Evolutionary conservation across 2,113 vertebrate genomes (phyloP), one percentile per base, ranked within the genome.

Genomic region (Tupaia tana): DNA sequence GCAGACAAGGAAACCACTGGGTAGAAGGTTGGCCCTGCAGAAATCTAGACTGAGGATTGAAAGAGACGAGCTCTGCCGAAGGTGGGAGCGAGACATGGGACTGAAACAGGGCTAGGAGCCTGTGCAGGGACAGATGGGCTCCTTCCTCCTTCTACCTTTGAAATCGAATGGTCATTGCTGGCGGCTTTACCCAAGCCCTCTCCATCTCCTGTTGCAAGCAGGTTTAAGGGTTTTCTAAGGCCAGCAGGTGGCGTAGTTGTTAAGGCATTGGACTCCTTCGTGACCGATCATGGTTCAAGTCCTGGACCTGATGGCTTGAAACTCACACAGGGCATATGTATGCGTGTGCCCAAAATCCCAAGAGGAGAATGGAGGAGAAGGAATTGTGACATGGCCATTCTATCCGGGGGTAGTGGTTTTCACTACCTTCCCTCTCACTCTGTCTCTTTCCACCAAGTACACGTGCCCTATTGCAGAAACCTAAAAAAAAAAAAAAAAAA

Each of bases 11-110:
- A 58, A 25, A 52, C 66, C 16, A 25, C 58, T 5, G 11, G 79
- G 59, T 7, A 15, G 24, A 25, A 24, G 3, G 8, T 0, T 3
- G 6, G 29, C n/a, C 70, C 58, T 2, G 1, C 1, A 9, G 22
- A n/a, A 19, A n/a, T 20, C 54, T 24, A 15, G 13, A 11, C 63
- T 69, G 31, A 58, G 58, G 25, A 59, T 25, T 9, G 1, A 0
- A 56, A 69, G 66, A 58, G 14, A 20, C 27, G 56, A 34, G 58
- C 2, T 25, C 34, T 7, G 6, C 9, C 54, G 73, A 43, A 85
- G 61, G 52, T 27, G 19, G 66, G 12, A 63, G 63, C 2, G 19
- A 66, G 93, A 31, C 24, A 2, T 3, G 54, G 52, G 20, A 27
- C n/a, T 16, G 6, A 90, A 75, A 74, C 8, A 3, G 66, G 6